phyloP scores from a whole-genome alignment of 1,140 invertebrate genomes.

The Calephelis virginiensis region DNA sequence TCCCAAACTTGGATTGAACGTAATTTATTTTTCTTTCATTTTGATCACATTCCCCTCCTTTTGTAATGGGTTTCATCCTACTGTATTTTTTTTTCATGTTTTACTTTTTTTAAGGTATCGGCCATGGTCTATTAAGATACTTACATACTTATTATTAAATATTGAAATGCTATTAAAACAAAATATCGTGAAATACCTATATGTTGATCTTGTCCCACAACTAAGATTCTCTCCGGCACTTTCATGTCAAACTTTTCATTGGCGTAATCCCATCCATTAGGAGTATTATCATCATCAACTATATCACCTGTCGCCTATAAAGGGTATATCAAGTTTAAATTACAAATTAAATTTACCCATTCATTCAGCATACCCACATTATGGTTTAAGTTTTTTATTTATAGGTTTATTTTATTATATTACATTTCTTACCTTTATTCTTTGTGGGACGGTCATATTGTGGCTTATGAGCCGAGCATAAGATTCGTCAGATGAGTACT shows the following conservation, averaged over 20 bases:
- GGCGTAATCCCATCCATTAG: constrained; percentile 83
- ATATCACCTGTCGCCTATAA: constrained; percentile 82
- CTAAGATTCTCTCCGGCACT: constrained; percentile 93
- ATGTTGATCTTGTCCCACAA: constrained; percentile 91
- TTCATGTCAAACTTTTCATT: constrained; percentile 91
- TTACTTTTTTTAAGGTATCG: too few relatives aligned
- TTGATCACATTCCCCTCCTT: too few relatives aligned
- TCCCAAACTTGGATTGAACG: too few relatives aligned
- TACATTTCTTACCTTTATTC: constrained; percentile 66
- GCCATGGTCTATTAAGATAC: too few relatives aligned
- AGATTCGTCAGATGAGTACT: constrained; percentile 67
- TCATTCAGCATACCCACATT: neutral
- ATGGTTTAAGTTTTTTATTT: neutral
- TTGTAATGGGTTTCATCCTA: too few relatives aligned
- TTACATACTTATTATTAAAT: too few relatives aligned
- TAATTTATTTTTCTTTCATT: too few relatives aligned
- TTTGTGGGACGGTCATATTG: constrained; percentile 73
- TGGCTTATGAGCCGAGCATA: constrained; percentile 71
- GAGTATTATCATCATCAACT: constrained; percentile 81
- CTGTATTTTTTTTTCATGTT: too few relatives aligned
- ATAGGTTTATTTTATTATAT: too few relatives aligned
- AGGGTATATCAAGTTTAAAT: neutral
- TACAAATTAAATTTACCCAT: neutral
- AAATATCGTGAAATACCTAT: constrained; percentile 68
- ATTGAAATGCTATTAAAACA: too few relatives aligned